Percentiles rank a stretch among this genome's conserved stretches.
These are phyloP conservation scores for Chrosomus eos DNA, from an alignment of 2,797 vertebrate species.

Conservation along the genomic window DNA sequence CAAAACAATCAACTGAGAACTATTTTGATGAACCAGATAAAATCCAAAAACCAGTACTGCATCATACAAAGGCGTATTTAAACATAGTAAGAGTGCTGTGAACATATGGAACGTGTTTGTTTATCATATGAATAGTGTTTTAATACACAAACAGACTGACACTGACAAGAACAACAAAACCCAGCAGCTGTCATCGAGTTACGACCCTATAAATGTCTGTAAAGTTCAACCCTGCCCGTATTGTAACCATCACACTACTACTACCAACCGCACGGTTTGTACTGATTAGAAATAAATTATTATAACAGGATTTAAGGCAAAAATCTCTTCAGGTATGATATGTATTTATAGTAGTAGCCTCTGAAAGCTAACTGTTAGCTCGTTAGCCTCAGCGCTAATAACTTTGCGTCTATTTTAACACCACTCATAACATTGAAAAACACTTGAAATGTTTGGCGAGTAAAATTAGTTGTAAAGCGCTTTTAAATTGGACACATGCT, in stretches of 20 bases:
- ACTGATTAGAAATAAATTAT: not conserved
- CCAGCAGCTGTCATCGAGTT: constrained; percentile 56
- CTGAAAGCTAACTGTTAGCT: constrained; percentile 73
- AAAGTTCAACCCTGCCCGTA: not conserved
- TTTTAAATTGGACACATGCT: not conserved
- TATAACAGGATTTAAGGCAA: not conserved
- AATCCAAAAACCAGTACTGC: not conserved
- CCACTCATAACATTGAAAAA: constrained; percentile 45
- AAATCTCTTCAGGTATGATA: constrained; percentile 23
- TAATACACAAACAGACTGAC: constrained; percentile 18
- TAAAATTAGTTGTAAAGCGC: not conserved
- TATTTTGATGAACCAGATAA: not conserved
- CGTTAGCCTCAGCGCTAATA: constrained; percentile 69
- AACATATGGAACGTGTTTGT: not conserved
- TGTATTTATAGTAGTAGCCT: constrained; percentile 64
- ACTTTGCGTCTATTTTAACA: constrained; percentile 54
- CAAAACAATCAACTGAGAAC: not conserved
- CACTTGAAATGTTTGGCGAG: not conserved
- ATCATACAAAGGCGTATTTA: not conserved
- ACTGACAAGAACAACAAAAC: constrained; percentile 49
- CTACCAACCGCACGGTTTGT: no score
- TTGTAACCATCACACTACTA: not conserved
- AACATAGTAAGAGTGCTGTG: not conserved
- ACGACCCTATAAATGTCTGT: constrained; percentile 3
- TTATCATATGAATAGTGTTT: not conserved